Conservation (phyloP, 2,888 invertebrate species). For the Dryocosmus kuriphilus region DNA sequence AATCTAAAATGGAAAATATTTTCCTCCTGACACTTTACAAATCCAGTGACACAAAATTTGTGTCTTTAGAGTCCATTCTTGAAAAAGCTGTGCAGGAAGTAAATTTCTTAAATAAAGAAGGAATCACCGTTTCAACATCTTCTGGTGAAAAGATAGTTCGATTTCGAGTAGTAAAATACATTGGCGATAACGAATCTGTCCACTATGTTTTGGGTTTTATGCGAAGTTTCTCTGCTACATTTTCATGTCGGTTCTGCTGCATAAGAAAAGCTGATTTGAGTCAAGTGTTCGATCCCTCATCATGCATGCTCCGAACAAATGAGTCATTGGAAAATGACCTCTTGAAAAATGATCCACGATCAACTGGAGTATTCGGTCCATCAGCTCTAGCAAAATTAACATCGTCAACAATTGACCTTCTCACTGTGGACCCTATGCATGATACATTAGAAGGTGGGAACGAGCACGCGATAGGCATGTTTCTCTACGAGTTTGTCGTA, state of each 20-base stretch:
- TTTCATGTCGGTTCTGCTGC: slow-evolving; percentile 46
- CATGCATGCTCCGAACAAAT: slow-evolving; percentile 36
- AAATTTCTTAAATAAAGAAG: slow-evolving; percentile 39
- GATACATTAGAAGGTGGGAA: slow-evolving; percentile 50
- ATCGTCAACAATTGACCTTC: slow-evolving; percentile 36
- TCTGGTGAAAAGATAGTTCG: slow-evolving; percentile 37
- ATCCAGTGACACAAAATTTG: slow-evolving; percentile 42
- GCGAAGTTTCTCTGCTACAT: slow-evolving; percentile 47
- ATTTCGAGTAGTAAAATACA: slow-evolving; percentile 45
- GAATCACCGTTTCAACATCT: slow-evolving; percentile 41
- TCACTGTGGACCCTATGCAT: slow-evolving; percentile 44
- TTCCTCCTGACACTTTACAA: slow-evolving; percentile 44
- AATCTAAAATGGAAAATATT: slow-evolving; percentile 49
- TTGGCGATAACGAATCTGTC: slow-evolving; percentile 48
- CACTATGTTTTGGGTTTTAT: slow-evolving; percentile 46
- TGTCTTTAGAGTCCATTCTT: slow-evolving; percentile 43
- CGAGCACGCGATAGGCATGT: slow-evolving; percentile 50
- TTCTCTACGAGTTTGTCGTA: slow-evolving; percentile 40
- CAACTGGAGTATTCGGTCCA: slow-evolving; percentile 42
- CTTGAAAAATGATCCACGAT: slow-evolving; percentile 29
- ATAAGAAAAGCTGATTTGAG: slow-evolving; percentile 32
- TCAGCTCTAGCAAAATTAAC: slow-evolving; percentile 28
- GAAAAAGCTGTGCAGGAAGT: slow-evolving; percentile 44
- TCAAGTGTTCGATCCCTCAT: slow-evolving; percentile 28
- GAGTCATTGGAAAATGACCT: slow-evolving; percentile 33